Conservation (phyloP, 2,113 vertebrate species). For the Mastomys coucha region DNA sequence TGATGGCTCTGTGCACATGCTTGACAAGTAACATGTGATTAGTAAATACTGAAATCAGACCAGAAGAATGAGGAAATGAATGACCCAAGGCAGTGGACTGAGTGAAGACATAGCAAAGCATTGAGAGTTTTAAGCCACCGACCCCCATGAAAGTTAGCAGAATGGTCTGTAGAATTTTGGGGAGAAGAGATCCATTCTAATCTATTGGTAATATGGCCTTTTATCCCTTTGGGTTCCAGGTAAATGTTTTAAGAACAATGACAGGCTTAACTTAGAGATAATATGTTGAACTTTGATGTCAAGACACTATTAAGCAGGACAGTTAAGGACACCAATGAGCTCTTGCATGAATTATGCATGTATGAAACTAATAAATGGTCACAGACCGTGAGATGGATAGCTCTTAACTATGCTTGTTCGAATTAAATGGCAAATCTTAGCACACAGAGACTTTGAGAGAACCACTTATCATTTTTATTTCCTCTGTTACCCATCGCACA, state of each 20-base stretch:
- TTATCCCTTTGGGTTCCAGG: constrained; percentile 1
- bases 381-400: constrained; percentile 24
- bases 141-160: constrained; percentile 30
- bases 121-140: background rate
- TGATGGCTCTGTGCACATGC: background rate
- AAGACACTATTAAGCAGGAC: constrained; percentile 52
- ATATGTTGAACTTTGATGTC: constrained; percentile 31
- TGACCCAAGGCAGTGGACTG: background rate
- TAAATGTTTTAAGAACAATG: constrained; percentile 57
- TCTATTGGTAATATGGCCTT: constrained; percentile 4
- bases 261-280: constrained; percentile 51
- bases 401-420: constrained; percentile 48
- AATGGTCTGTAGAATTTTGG: background rate
- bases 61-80: background rate
- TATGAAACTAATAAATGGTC: constrained; percentile 39
- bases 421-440: constrained; percentile 58
- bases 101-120: background rate
- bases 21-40: background rate
- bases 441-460: constrained; percentile 23
- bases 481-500: background rate
- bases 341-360: constrained; percentile 63
- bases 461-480: constrained; percentile 47
- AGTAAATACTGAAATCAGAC: background rate
- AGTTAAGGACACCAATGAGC: background rate
- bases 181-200: constrained; percentile 24